A percentile compares a stretch with the other conserved stretches of the same genome.
phyloP scores from a whole-genome alignment of 1,140 invertebrate genomes.

The Cephus cinctus region DNA sequence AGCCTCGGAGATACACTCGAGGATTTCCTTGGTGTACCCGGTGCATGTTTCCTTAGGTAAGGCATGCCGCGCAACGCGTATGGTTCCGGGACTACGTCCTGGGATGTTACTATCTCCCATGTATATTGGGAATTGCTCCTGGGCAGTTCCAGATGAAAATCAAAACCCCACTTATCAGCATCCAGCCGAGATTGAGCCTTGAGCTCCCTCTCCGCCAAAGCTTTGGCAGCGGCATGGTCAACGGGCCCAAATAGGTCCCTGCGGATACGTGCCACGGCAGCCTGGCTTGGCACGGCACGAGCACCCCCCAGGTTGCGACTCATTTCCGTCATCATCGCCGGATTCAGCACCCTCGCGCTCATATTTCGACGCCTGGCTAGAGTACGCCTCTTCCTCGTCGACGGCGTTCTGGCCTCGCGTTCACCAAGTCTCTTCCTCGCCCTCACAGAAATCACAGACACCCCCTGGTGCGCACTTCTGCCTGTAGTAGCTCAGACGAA shows the following conservation, averaged over 20 bases:
- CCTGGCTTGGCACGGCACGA: constrained; percentile 40
- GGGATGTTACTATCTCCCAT: constrained; percentile 42
- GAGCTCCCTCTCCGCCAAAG: constrained; percentile 51
- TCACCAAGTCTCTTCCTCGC: not conserved
- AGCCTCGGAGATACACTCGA: constrained; percentile 1
- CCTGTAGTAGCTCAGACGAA: too few relatives aligned
- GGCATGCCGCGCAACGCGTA: constrained; percentile 52
- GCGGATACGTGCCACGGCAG: constrained; percentile 47
- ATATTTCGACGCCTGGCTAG: constrained; percentile 38
- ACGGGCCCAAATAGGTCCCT: constrained; percentile 59
- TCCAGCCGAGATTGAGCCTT: constrained; percentile 47
- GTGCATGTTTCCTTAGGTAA: constrained; percentile 43
- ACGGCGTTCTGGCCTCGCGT: not conserved
- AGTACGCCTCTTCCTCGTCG: not conserved
- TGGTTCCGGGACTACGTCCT: constrained; percentile 49
- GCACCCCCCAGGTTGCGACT: constrained; percentile 40
- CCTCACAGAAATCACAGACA: too few relatives aligned
- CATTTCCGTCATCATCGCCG: constrained; percentile 54
- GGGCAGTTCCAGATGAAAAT: constrained; percentile 51
- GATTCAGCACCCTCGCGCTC: constrained; percentile 57
- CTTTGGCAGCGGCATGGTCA: constrained; percentile 53
- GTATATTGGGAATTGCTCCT: constrained; percentile 43
- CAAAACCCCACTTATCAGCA: constrained; percentile 55
- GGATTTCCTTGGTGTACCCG: constrained; percentile 30
- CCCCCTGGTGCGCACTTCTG: too few relatives aligned